Base-by-base conservation (phyloP, 2,888 invertebrate species). In the Neoascia interrupta region DNA sequence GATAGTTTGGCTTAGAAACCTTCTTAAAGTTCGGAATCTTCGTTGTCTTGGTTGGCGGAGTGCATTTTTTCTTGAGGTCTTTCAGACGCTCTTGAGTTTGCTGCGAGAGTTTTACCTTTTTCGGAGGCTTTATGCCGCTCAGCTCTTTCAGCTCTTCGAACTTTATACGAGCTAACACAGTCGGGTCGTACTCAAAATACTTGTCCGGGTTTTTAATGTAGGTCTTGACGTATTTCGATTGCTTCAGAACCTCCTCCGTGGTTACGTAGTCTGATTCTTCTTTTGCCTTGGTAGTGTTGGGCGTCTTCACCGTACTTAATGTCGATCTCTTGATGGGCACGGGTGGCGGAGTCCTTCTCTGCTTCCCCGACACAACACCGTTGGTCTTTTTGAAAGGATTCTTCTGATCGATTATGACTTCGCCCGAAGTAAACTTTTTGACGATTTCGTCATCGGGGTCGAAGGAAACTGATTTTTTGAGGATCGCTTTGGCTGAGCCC, bases 201-300 rank as follows among this genome's bases (percentile, higher is more conserved):
- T 86, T 84, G 82, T 89, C 89, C 1, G 89, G 89, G 83, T 89
- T 88, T 80, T 88, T 88, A 26, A 89, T 87, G 51, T 89, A 89
- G 0, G 89, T 89, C 72, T 87, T 88, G 1, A 89, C 89, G 84
- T 87, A 89, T 81, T 89, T 89, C 11, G 89, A 89, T 70, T 89
- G 87, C 13, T 87, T 87, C 2, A 89, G 83, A 5, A 89, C 88
- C 21, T 89, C 87, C 70, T 89, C 89, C 2, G 87, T 89, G 23
- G 88, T 86, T n/a, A 88, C 82, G 39, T 82, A 87, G 6, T 88
- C 88, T n/a, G 58, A 51, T 5, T 83, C 81, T 49, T 86, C 85
- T 2, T 84, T 79, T 23, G 81, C 53, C 63, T 86, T 85, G 0
- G 83, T 79, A 23, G 84, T 49, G 64, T 84, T 84, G 45, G 84